A percentile compares a stretch with the other conserved stretches of the same genome.
Conservation (phyloP, 2,888 invertebrate genomes). For the Operophtera brumata region DNA sequence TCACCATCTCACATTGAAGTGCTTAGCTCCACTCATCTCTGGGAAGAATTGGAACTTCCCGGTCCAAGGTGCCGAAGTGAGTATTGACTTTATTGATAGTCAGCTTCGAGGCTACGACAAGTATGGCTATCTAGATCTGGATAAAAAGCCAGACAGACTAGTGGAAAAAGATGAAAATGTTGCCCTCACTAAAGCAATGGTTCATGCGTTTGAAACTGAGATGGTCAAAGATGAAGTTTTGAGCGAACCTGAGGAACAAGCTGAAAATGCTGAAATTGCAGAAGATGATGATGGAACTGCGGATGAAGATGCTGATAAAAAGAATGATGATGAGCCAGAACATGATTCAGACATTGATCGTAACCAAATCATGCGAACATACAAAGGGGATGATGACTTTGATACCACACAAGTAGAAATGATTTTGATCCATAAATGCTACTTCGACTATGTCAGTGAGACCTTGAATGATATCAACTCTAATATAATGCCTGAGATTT, state of each 20-base stretch:
- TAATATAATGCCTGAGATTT: slow-evolving; percentile 52
- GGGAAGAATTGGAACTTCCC: slow-evolving; percentile 63
- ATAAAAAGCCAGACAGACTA: slow-evolving; percentile 37
- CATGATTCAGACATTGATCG: background rate
- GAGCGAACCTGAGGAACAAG: slow-evolving; percentile 28
- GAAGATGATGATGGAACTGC: slow-evolving; percentile 7
- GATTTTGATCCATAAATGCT: slow-evolving; percentile 65
- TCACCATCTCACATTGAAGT: slow-evolving; percentile 72
- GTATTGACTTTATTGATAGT: slow-evolving; percentile 58
- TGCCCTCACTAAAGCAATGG: background rate
- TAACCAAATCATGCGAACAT: slow-evolving; percentile 29
- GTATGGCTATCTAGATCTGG: slow-evolving; percentile 62
- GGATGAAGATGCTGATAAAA: background rate
- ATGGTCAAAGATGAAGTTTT: slow-evolving; percentile 40
- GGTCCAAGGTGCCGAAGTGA: slow-evolving; percentile 67
- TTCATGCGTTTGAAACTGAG: slow-evolving; percentile 13
- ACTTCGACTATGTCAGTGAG: slow-evolving; percentile 61
- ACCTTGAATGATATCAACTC: slow-evolving; percentile 51
- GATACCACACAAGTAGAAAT: slow-evolving; percentile 72
- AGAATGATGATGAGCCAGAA: slow-evolving; percentile 4
- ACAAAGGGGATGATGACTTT: slow-evolving; percentile 68
- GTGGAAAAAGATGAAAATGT: slow-evolving; percentile 11
- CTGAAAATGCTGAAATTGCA: background rate
- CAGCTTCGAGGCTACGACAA: slow-evolving; percentile 54
- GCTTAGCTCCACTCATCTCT: slow-evolving; percentile 60